These are phyloP conservation scores for Notodonta dromedarius DNA, from an alignment of 2,888 invertebrate genomes.

Conservation along the genomic window DNA sequence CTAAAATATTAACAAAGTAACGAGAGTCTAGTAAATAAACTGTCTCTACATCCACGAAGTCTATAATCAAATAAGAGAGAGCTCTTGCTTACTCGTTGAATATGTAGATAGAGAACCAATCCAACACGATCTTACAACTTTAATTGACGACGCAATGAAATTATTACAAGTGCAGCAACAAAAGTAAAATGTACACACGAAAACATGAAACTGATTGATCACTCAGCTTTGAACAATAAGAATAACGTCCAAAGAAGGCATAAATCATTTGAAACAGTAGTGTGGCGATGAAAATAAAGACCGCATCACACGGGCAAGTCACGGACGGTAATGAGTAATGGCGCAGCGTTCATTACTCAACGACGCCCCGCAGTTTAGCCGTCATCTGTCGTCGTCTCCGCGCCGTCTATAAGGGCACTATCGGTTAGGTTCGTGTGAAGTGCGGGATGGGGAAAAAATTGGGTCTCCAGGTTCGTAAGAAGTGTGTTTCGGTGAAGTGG, in stretches of 20 bases:
- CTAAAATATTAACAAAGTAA: background rate
- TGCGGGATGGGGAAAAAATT: conserved; percentile 31
- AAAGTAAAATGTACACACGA: conserved; percentile 12
- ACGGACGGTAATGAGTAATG: conserved; percentile 68
- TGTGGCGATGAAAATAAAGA: conserved; percentile 63
- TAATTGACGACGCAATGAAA: background rate
- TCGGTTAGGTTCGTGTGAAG: conserved; percentile 24
- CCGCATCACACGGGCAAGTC: conserved; percentile 63
- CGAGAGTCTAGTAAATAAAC: background rate
- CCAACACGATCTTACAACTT: background rate
- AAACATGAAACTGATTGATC: conserved; percentile 38
- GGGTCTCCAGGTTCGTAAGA: conserved; percentile 26
- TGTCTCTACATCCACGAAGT: background rate
- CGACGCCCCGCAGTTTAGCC: conserved; percentile 68
- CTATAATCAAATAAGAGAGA: background rate
- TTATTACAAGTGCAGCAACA: conserved; percentile 10
- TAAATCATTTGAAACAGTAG: conserved; percentile 60
- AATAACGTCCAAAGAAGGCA: conserved; percentile 37
- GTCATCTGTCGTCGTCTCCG: conserved; percentile 68
- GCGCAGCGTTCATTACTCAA: conserved; percentile 72
- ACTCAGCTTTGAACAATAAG: conserved; percentile 40
- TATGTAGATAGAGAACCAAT: background rate
- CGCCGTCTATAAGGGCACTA: conserved; percentile 39
- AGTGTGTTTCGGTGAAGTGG: conserved; percentile 18
- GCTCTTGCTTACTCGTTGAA: background rate